Evolutionary conservation across 2,113 vertebrate species (phyloP), one percentile per base, ranked within the genome.

Genomic region (Sander vitreus): DNA sequence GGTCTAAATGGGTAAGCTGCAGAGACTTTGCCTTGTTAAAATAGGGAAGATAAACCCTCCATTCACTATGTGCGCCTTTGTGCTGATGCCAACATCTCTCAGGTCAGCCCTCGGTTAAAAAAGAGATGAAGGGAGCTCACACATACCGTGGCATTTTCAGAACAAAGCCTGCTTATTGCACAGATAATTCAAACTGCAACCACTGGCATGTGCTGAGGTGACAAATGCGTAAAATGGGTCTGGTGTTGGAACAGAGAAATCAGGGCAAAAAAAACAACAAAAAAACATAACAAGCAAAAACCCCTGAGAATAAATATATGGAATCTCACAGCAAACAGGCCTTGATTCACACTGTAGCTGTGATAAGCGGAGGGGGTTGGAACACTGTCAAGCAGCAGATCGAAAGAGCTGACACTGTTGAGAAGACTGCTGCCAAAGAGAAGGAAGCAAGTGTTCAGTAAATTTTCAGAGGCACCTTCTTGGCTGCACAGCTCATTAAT

Each of bases 321-420:
- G 30, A 87, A 83, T 81, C 77, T 84, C 43, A 60, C 23, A 78
- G 81, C 53, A 54, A 86, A 86, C 23, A 54, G 27, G 83, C 59
- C 66, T 70, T 4, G 4, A 75, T 84, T 89, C 75, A 68, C 54
- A 67, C 18, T 51, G 55, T 79, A 55, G 79, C 30, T 25, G 57
- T 54, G 69, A 43, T 74, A 55, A 86, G 65, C 70, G 0, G 66
- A 81, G 51, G 67, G 74, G 68, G 64, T 51, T 90, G 91, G 90
- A 89, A 68, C 19, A 0, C 45, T 80, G 70, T 92, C 89, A 90
- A 89, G 76, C 74, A 75, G 85, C 80, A 75, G 72, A 86, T 78
- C 43, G 30, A 92, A 90, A 87, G 63, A 80, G 88, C 83, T 50
- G 88, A 93, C 81, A 77, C 66, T 43, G 80, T 78, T 47, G 43